Evolutionary conservation across 2,888 invertebrate genomes (phyloP), one percentile per base, ranked within the genome.

Genomic region (Molorchus minor): DNA sequence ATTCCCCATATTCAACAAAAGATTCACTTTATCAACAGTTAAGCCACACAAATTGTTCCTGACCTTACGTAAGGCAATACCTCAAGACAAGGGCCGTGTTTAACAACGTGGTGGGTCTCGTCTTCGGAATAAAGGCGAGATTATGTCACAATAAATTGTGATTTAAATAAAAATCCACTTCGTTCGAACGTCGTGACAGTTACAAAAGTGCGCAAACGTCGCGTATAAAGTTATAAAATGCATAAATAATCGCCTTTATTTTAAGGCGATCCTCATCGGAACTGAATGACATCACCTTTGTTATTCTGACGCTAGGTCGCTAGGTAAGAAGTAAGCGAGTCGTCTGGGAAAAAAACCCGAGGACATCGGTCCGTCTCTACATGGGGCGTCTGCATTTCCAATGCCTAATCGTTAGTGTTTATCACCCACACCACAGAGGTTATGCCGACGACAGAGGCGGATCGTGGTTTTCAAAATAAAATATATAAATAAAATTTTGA

Each of bases 51-150:
- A 62, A 62, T 66, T 59, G 71, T 67, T 72, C 75, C 71, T 76
- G 75, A 76, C 75, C 75, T 73, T 69, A 61, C 67, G 62, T 73
- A 74, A 72, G 63, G 66, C 69, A 68, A 72, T 74, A 72, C 65
- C 60, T 66, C 66, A 70, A 69, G 69, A 68, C 68, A 62, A 69
- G 67, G 67, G 54, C 58, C 61, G 46, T 57, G 70, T 65, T 58
- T 68, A 62, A 62, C 74, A 62, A 71, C 68, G 75, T 68, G 75
- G 75, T 75, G 57, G 75, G 75, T 75, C 74, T n/a, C 55, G 43
- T 49, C 59, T 58, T 49, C 55, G 53, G 55, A 54, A 62, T 67
- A 62, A 56, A 62, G 64, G 61, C 66, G 65, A 69, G 71, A 71
- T 72, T 66, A 69, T 64, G 68, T 65, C 65, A 67, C 65, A 65